Evolutionary conservation across 2,888 invertebrate genomes (phyloP), one percentile per base, ranked within the genome.

Genomic region (Entomobrya multifasciata): DNA sequence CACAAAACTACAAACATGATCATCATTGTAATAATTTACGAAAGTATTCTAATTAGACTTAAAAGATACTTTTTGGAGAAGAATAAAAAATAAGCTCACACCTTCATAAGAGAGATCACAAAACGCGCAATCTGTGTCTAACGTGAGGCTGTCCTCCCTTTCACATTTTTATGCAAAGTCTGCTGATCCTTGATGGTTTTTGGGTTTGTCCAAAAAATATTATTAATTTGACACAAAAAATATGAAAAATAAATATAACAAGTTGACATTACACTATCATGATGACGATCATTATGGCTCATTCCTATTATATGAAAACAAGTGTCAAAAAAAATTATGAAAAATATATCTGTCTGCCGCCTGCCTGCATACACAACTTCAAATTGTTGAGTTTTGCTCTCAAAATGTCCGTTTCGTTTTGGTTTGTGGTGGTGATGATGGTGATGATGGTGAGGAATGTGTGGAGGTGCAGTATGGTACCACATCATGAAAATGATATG

Each of bases 391-490:
- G 30, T 62, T 44, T 62, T 80, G 80, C 30, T 80, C 80, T 80
- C 80, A 67, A 67, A 67, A 80, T 60, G 80, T 67, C 80, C 52
- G 30, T 47, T 80, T 80, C 80, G 80, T 67, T 70, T 67, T 80
- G 80, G 80, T 80, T 70, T 80, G 67, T 80, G 67, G 80, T 80
- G 49, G n/a, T 8, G 30, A 47, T 41, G 27, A n/a, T 15, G 22
- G 74, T 17, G 27, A 22, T n/a, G 55, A 30, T 30, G 55, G 36
- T 30, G 30, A 20, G 5, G 62, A 30, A 27, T 30, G 30, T 62
- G 62, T 30, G 62, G 62, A 62, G 62, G 62, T n/a, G 62, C 62
- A 62, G n/a, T 55, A 55, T 55, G 55, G 55, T 17, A 17, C n/a
- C n/a, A n/a, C 8, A 17, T 8, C 5, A 62, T 15, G 30, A 62